Conservation (phyloP, 2,113 vertebrate genomes). For the Nothobranchius kuhntae region DNA sequence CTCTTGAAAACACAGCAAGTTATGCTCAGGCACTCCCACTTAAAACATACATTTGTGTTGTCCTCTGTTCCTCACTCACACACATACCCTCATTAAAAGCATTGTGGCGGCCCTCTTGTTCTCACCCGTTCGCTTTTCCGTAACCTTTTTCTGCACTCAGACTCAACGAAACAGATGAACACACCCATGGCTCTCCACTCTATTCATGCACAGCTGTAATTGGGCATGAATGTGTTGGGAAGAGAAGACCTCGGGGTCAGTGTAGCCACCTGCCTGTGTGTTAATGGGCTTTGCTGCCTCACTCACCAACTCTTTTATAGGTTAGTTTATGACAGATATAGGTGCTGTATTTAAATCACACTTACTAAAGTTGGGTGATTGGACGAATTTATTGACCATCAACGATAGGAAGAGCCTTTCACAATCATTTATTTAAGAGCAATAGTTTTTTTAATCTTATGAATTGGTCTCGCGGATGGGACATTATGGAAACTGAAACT, state of each 20-base stretch:
- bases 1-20: slow-evolving; percentile 49
- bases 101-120: slow-evolving; percentile 48
- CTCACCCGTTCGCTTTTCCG: slow-evolving; percentile 36
- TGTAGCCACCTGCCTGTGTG: slow-evolving; percentile 50
- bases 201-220: slow-evolving; percentile 48
- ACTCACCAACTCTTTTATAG: background rate
- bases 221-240: slow-evolving; percentile 21
- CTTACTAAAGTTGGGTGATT: background rate
- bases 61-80: slow-evolving; percentile 18
- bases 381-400: too few species aligned
- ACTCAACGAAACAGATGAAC: slow-evolving; percentile 27
- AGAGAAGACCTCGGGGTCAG: slow-evolving; percentile 34
- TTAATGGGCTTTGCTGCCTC: slow-evolving; percentile 25
- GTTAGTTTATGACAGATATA: background rate
- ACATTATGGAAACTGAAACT: too few species aligned
- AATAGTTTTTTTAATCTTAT: too few species aligned
- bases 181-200: slow-evolving; percentile 6
- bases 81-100: slow-evolving; percentile 45
- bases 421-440: too few species aligned
- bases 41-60: slow-evolving; percentile 29
- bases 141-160: slow-evolving; percentile 25
- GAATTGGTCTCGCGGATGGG: too few species aligned
- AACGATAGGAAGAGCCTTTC: too few species aligned
- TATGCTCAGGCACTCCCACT: slow-evolving; percentile 40
- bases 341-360: background rate